Percentiles rank a stretch among this genome's conserved stretches.
phyloP scores from a whole-genome alignment of 2,113 vertebrate species.

The Ciconia maguari region DNA sequence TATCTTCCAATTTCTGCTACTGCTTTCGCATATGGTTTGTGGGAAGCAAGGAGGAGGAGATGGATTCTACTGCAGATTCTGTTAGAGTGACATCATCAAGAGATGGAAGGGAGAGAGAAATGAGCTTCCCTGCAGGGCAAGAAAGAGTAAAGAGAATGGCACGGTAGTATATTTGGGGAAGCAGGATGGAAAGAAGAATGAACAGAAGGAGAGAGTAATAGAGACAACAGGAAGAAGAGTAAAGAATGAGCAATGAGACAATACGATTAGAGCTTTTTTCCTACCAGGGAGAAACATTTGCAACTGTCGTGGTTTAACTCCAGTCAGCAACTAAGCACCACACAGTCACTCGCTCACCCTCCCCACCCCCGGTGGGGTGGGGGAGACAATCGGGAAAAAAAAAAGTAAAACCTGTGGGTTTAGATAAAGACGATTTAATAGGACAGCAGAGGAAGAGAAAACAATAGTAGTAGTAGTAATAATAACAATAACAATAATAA shows the following conservation, averaged over 20 bases:
- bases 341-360: too few relatives aligned
- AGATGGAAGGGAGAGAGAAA: neutral
- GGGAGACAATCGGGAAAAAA: too few relatives aligned
- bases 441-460: too few relatives aligned
- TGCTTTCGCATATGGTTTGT: neutral
- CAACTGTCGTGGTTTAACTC: neutral
- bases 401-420: too few relatives aligned
- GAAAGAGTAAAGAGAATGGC: slow-evolving; percentile 31
- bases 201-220: slow-evolving; percentile 61
- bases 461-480: too few relatives aligned
- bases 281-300: slow-evolving; percentile 42
- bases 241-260: slow-evolving; percentile 56
- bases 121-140: slow-evolving; percentile 30
- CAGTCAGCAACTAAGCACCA: too few relatives aligned
- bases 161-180: neutral
- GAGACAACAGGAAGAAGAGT: slow-evolving; percentile 52
- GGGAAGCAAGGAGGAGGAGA: neutral
- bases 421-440: too few relatives aligned
- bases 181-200: slow-evolving; percentile 35
- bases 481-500: too few relatives aligned
- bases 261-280: slow-evolving; percentile 17
- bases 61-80: slow-evolving; percentile 22
- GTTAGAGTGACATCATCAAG: slow-evolving; percentile 30
- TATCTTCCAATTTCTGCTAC: neutral
- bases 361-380: too few relatives aligned